phyloP scores from a whole-genome alignment of 2,113 vertebrate genomes.

The Cercocebus atys region DNA sequence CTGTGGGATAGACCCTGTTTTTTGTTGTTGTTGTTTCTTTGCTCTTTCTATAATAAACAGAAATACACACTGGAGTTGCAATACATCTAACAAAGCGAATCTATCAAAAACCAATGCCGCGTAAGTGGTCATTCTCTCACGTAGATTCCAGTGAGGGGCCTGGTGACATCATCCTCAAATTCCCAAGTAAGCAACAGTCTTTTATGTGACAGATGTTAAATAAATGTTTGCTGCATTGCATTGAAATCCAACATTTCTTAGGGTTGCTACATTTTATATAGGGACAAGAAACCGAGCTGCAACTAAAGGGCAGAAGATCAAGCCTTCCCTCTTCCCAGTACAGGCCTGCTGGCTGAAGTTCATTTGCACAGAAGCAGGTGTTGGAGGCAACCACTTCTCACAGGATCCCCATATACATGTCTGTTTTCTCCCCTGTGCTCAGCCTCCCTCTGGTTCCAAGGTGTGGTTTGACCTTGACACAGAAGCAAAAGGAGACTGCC shows the following conservation, averaged over 20 bases:
- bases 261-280: not conserved
- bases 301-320: no score
- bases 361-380: not conserved
- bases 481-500: not conserved
- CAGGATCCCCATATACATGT: not conserved
- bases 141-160: not conserved
- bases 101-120: not conserved
- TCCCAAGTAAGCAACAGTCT: not conserved
- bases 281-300: not conserved
- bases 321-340: not conserved
- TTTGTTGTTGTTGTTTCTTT: not conserved
- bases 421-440: not conserved
- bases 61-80: not conserved
- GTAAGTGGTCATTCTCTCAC: not conserved
- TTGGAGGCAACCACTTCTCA: not conserved
- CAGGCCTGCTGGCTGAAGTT: not conserved
- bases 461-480: not conserved
- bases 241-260: not conserved
- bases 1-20: not conserved
- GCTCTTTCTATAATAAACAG: not conserved
- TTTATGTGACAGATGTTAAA: not conserved
- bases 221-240: not conserved
- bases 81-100: not conserved
- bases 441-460: not conserved
- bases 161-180: not conserved